Base-by-base conservation (phyloP, 2,888 invertebrate genomes). In the Spodoptera picta region DNA sequence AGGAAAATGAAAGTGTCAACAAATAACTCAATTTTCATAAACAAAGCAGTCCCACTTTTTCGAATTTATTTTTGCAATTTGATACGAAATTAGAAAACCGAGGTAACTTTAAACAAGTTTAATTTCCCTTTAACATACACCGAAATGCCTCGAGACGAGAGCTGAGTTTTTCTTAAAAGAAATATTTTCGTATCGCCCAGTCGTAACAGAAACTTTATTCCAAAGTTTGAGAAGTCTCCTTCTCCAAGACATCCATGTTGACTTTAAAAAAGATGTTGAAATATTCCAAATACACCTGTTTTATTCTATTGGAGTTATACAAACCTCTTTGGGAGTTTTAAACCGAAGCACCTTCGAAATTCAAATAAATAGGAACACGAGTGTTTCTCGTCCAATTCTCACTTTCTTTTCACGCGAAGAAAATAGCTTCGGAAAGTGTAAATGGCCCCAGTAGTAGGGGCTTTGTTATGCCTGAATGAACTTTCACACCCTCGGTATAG, bases 381-480 rank as follows among this genome's bases (percentile, higher is more conserved):
- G 48, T 62, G 24, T 65, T 60, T 48, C 19, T 50, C 61, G 49
- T 48, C 50, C 55, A 49, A 44, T 65, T 59, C 78, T 78, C 78
- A 59, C 54, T 65, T 75, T 51, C 48, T 64, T 68, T 67, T 77
- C 75, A 71, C 62, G 48, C 24, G 23, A 69, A 72, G 62, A 78
- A 73, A 77, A 72, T 83, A 81, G 69, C 68, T 81, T 76, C 72
- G 59, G 55, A 77, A 77, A 83, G 76, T 81, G 82, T 79, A 82
- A 82, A 82, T 80, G 71, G 81, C 79, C 65, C 81, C 79, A 65
- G 73, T 81, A 72, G 84, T 85, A 85, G 79, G 83, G 86, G 83
- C 62, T 68, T 79, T 83, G 80, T 85, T 84, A 81, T 83, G 83
- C 84, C 82, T 84, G 81, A 87, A 82, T 83, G 84, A 86, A 85